Conservation (phyloP, 37 sponge, comb jelly and placozoan genomes). For the Amphimedon queenslandica region DNA sequence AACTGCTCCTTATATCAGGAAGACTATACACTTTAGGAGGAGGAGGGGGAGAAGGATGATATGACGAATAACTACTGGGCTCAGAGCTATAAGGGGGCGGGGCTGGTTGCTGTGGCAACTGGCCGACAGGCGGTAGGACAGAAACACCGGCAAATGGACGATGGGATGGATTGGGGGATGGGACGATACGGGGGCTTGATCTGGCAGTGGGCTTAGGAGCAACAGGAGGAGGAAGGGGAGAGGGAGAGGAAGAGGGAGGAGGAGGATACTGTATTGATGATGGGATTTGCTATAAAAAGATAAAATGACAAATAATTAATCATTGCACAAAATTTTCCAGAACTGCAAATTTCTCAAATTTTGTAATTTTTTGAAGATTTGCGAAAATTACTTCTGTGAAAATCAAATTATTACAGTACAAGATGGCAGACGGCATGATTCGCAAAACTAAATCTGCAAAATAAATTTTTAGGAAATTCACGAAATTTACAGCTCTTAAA, state of each 20-base stretch:
- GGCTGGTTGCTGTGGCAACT: neutral
- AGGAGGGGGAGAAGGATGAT: constrained; percentile 3
- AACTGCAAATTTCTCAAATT: too few species aligned
- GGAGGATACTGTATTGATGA: too few species aligned
- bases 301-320: too few species aligned
- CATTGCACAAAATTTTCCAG: too few species aligned
- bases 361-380: too few species aligned
- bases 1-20: constrained; percentile 21
- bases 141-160: constrained; percentile 31
- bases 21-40: constrained; percentile 27
- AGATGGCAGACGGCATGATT: too few species aligned
- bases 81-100: constrained; percentile 31
- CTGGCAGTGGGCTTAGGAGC: neutral
- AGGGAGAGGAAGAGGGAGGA: neutral
- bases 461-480: too few species aligned
- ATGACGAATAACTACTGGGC: neutral
- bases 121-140: constrained; percentile 37
- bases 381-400: too few species aligned
- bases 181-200: neutral
- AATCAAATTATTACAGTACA: too few species aligned
- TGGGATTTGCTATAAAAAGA: too few species aligned
- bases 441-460: too few species aligned
- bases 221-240: neutral
- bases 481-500: too few species aligned
- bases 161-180: neutral